phyloP scores from a whole-genome alignment of 2,888 invertebrate species.

The Heliconius sara region DNA sequence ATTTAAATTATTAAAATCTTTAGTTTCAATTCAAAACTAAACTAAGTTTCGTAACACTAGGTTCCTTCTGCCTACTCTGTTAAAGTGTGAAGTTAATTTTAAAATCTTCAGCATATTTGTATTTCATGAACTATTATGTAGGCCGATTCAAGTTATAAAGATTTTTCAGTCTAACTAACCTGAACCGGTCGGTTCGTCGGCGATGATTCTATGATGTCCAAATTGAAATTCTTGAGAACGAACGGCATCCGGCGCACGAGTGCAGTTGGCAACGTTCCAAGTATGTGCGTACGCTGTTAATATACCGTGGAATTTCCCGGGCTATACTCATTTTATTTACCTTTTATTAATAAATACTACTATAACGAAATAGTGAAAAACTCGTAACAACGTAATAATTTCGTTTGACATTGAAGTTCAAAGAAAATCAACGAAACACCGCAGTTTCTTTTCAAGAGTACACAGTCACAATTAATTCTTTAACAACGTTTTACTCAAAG shows the following conservation, averaged over 20 bases:
- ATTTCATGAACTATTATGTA: not conserved
- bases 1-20: not conserved
- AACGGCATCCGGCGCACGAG: constrained; percentile 66
- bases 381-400: constrained; percentile 52
- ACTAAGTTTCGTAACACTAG: too few relatives aligned
- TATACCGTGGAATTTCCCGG: constrained; percentile 65
- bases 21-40: too few relatives aligned
- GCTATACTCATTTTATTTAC: constrained; percentile 61
- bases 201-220: constrained; percentile 42
- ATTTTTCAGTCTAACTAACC: constrained; percentile 9
- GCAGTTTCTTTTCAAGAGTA: constrained; percentile 20
- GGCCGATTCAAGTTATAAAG: not conserved
- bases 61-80: too few relatives aligned
- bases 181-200: constrained; percentile 18
- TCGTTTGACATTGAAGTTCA: constrained; percentile 54
- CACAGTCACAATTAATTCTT: constrained; percentile 38
- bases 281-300: constrained; percentile 64
- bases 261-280: constrained; percentile 70
- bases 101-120: constrained; percentile 8
- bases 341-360: constrained; percentile 51
- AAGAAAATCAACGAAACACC: constrained; percentile 47
- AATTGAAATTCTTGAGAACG: constrained; percentile 54
- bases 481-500: constrained; percentile 37
- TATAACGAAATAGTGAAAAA: constrained; percentile 56
- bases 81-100: too few relatives aligned